phyloP scores from a whole-genome alignment of 2,797 vertebrate genomes.

The Parauchenoglanis punctatus region DNA sequence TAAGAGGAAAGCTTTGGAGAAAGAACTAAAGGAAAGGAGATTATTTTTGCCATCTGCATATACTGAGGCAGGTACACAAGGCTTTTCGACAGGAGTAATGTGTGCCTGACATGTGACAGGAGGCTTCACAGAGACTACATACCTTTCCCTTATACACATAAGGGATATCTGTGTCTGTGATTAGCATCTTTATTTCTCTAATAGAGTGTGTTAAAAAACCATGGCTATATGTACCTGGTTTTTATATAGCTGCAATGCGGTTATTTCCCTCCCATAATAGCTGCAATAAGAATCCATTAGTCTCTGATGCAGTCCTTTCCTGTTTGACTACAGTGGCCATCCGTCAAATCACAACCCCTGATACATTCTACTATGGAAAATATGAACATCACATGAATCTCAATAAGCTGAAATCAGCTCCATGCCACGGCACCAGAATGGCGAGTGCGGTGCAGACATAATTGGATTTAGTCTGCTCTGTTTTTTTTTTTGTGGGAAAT shows the following conservation, averaged over 20 bases:
- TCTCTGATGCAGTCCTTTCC: constrained; percentile 46
- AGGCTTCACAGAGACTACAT: neutral
- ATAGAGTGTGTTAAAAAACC: constrained; percentile 6
- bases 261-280: constrained; percentile 56
- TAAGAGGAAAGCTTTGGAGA: constrained; percentile 64
- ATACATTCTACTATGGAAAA: constrained; percentile 30
- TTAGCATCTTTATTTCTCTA: neutral
- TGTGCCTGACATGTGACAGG: constrained; percentile 38
- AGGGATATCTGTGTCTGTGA: neutral
- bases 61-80: constrained; percentile 40
- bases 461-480: constrained; percentile 33
- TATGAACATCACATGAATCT: constrained; percentile 41
- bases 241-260: constrained; percentile 56
- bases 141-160: neutral
- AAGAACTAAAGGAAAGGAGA: constrained; percentile 65
- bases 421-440: constrained; percentile 15
- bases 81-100: constrained; percentile 3
- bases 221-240: constrained; percentile 21
- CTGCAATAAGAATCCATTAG: constrained; percentile 58
- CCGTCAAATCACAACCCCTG: constrained; percentile 42
- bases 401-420: constrained; percentile 38
- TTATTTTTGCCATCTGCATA: constrained; percentile 60
- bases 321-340: constrained; percentile 46
- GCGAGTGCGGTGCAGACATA: constrained; percentile 24
- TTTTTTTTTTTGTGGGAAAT: constrained; percentile 20